Evolutionary conservation across 2,888 invertebrate genomes (phyloP), one percentile per base, ranked within the genome.

Genomic region (Polylopha cassiicola): DNA sequence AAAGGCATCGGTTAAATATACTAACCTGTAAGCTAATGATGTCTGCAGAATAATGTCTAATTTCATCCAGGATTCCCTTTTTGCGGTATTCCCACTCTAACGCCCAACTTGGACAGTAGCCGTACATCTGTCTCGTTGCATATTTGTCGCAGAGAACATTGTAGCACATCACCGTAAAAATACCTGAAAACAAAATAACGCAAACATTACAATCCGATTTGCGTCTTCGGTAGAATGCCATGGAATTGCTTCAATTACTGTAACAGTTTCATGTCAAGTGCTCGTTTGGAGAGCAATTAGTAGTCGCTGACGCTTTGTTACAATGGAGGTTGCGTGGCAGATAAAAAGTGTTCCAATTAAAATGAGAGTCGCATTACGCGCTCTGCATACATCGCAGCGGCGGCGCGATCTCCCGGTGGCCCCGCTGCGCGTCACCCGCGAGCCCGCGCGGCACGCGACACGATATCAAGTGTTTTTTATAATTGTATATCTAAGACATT

Each of bases 101-200:
- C 36, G 99, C 99, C 99, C 99, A 99, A 58, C 95, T 94, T 11
- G 99, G 99, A 78, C 99, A 99, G 86, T 99, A 99, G 59, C 97
- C 98, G 87, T 99, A 99, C 94, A 98, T 96, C 85, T 98, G 97
- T 61, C 98, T 87, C 36, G 99, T 99, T 48, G 99, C 99, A 75
- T 98, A 99, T 86, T 98, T 98, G 88, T 99, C 98, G 87, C 99
- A 98, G 56, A 99, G 89, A 53, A 99, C 98, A 86, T 99, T 99
- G 89, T 99, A 99, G 82, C 99, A 99, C 95, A 99, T 97, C 64
- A 99, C 98, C 55, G 99, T 98, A 88, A 99, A 98, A 76, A 97
- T 94, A 87, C 96, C 95, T 92, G 86, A n/a, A n/a, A n/a, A n/a
- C n/a, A n/a, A n/a, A n/a, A n/a, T n/a, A n/a, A n/a, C n/a, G n/a